Percentiles rank a stretch among this genome's conserved stretches.
Evolutionary conservation across 23 tunicate species (phyloP).

Genomic region (Ascidia mentula): DNA sequence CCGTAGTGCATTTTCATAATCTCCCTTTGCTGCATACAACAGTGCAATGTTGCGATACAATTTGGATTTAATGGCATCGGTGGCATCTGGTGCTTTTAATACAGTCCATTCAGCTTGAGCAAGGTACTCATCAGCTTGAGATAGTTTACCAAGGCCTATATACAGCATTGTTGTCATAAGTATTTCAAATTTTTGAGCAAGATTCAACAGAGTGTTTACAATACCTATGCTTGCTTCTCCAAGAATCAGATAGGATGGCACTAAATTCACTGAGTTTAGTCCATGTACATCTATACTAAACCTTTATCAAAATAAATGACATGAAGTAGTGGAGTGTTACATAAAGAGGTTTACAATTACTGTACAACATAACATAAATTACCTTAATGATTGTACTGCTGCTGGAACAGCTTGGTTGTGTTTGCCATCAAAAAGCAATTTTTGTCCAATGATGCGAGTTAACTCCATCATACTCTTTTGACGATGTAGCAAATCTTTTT

Average conservation of each 20-base stretch:
- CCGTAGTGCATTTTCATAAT: slow-evolving; percentile 79
- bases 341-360: too few relatives aligned
- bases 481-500: slow-evolving; percentile 58
- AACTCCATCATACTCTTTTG: slow-evolving; percentile 86
- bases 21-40: slow-evolving; percentile 92
- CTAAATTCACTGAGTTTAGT: slow-evolving; percentile 73
- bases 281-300: slow-evolving; percentile 96
- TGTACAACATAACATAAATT: background rate
- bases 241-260: slow-evolving; percentile 86
- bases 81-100: slow-evolving; percentile 72
- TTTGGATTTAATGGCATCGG: slow-evolving; percentile 69
- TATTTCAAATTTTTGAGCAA: background rate
- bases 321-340: too few relatives aligned
- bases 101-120: slow-evolving; percentile 99
- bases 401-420: slow-evolving; percentile 94
- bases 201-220: background rate
- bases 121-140: slow-evolving; percentile 94
- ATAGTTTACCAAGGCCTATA: slow-evolving; percentile 83
- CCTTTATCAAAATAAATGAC: slow-evolving; percentile 27
- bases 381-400: slow-evolving; percentile 82
- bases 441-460: slow-evolving; percentile 72
- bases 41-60: slow-evolving; percentile 80
- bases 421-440: slow-evolving; percentile 88
- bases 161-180: background rate
- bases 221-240: slow-evolving; percentile 90